Conservation (phyloP, 92 coral and sea anemone species). For the Epizoanthus scotinus region DNA sequence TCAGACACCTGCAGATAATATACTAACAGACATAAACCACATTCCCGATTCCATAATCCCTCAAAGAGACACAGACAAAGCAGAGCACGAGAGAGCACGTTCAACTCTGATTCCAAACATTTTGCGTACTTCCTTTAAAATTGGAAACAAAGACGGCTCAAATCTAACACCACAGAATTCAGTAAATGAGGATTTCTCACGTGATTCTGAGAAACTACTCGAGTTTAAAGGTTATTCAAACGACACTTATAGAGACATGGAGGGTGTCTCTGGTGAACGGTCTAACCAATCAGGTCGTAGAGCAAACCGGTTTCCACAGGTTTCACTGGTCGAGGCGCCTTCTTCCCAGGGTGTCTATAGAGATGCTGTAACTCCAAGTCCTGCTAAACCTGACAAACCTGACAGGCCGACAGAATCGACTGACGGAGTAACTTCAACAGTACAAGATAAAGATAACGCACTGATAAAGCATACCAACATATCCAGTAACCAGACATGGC, state of each 20-base stretch:
- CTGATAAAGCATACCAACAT: background rate
- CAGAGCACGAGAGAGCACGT: background rate
- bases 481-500: conserved; percentile 13
- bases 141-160: background rate
- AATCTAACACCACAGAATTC: background rate
- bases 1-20: background rate
- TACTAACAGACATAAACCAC: background rate
- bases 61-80: background rate
- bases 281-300: background rate
- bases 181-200: background rate
- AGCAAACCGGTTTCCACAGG: background rate
- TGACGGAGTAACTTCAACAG: background rate
- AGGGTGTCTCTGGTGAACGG: background rate
- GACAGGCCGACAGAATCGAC: background rate
- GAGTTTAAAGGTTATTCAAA: background rate
- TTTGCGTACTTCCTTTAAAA: background rate
- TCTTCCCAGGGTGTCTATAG: conserved; percentile 11
- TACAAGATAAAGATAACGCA: background rate
- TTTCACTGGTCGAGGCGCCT: background rate
- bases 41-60: background rate
- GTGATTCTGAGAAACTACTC: background rate
- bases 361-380: background rate
- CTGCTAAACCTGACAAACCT: background rate
- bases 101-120: background rate
- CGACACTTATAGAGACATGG: background rate